Evolutionary conservation across 2,797 vertebrate genomes (phyloP).

Genomic region (Hyperoplus immaculatus): DNA sequence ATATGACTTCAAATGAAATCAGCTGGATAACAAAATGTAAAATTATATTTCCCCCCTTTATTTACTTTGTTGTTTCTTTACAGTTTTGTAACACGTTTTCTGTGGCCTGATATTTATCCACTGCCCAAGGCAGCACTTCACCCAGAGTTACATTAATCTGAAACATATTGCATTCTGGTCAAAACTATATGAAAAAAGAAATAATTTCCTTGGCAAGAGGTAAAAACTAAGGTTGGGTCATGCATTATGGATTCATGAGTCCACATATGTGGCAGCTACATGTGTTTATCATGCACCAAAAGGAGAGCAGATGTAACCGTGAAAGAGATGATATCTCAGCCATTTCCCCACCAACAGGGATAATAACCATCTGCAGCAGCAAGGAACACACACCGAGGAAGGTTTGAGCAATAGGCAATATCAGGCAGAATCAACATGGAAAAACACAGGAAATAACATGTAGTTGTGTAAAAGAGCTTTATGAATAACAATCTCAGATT

Average conservation of each 20-base stretch:
- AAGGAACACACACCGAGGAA: slow-evolving; percentile 23
- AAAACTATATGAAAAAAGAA: not conserved
- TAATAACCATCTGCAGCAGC: slow-evolving; percentile 39
- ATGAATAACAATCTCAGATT: slow-evolving; percentile 32
- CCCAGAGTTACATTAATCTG: not conserved
- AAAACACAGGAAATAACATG: slow-evolving; percentile 13
- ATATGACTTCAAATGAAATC: not conserved
- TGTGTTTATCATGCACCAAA: slow-evolving; percentile 37
- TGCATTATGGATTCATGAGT: slow-evolving; percentile 25
- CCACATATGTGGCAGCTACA: slow-evolving; percentile 35
- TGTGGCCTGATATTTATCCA: no score
- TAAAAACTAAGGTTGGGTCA: slow-evolving; percentile 13
- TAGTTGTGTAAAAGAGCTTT: slow-evolving; percentile 14
- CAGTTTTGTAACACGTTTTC: not conserved
- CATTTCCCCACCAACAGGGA: slow-evolving; percentile 46
- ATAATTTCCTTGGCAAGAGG: not conserved
- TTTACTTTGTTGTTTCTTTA: not conserved
- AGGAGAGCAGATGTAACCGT: slow-evolving; percentile 42
- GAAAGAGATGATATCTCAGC: slow-evolving; percentile 41
- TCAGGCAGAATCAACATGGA: slow-evolving; percentile 14
- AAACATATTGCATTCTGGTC: not conserved
- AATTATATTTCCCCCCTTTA: not conserved
- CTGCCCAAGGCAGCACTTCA: not conserved
- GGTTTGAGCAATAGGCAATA: slow-evolving; percentile 19
- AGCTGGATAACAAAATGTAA: no score